A percentile compares a stretch with the other conserved stretches of the same genome.
These are phyloP conservation scores for Microdon myrmicae DNA, from an alignment of 2,888 invertebrate species.

Conservation along the genomic window DNA sequence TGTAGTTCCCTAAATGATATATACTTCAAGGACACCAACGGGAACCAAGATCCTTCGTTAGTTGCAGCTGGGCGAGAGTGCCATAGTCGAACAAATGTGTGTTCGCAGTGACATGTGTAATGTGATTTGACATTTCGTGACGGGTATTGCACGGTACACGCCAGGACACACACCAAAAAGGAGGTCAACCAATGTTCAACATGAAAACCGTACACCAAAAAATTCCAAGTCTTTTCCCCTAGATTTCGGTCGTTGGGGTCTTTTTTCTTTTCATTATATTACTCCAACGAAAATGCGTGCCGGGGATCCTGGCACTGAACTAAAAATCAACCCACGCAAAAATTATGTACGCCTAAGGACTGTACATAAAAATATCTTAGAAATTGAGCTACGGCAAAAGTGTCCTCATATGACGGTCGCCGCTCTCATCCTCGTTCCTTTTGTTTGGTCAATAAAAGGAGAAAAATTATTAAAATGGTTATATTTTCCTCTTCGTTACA, in stretches of 20 bases:
- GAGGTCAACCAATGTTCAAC: too few relatives aligned
- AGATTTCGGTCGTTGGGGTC: too few relatives aligned
- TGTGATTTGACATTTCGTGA: slow-evolving; percentile 51
- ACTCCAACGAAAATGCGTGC: slow-evolving; percentile 49
- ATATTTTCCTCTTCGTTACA: background rate
- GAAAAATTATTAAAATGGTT: slow-evolving; percentile 40
- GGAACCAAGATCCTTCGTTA: slow-evolving; percentile 16
- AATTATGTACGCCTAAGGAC: too few relatives aligned
- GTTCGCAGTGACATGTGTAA: slow-evolving; percentile 47
- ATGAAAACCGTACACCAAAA: slow-evolving; percentile 11
- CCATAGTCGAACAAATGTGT: too few relatives aligned
- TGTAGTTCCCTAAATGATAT: background rate
- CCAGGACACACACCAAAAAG: slow-evolving; percentile 30
- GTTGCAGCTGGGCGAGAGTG: too few relatives aligned
- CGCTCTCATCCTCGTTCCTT: slow-evolving; percentile 1
- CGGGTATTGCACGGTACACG: slow-evolving; percentile 51
- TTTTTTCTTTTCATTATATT: too few relatives aligned
- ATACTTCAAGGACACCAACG: slow-evolving; percentile 42
- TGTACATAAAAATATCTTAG: slow-evolving; percentile 4
- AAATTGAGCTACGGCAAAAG: slow-evolving; percentile 25
- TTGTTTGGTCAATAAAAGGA: slow-evolving; percentile 51
- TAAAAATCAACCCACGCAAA: slow-evolving; percentile 9
- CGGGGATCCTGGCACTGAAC: slow-evolving; percentile 27
- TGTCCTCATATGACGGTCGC: slow-evolving; percentile 29
- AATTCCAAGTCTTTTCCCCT: too few relatives aligned